Conservation (phyloP, 2,113 vertebrate genomes). For the Triplophysa siluroides region DNA sequence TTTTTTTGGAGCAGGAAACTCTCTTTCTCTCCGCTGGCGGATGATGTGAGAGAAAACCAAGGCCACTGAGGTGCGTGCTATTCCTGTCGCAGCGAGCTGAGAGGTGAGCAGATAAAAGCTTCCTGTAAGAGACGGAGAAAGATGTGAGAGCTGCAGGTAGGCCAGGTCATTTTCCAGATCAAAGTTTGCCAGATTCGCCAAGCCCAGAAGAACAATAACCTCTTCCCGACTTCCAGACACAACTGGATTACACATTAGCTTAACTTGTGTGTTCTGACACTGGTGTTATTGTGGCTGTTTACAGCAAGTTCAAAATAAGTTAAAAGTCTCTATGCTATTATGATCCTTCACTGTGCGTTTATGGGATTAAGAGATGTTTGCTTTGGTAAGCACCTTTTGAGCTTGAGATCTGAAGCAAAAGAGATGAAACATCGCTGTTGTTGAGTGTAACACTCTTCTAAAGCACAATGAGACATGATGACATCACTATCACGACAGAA, state of each 20-base stretch:
- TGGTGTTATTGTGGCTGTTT: not conserved
- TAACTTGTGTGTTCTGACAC: conserved; percentile 3
- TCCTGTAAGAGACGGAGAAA: conserved; percentile 17
- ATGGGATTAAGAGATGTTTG: too few species aligned
- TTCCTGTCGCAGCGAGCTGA: conserved; percentile 17
- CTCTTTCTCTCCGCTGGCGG: conserved; percentile 16
- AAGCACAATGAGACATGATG: not conserved
- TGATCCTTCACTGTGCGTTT: not conserved
- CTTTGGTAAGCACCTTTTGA: not conserved
- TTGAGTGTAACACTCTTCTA: not conserved
- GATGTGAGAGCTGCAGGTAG: not conserved
- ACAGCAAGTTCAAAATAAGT: not conserved
- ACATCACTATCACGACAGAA: not conserved
- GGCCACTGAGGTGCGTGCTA: conserved; percentile 28
- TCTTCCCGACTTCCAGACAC: conserved; percentile 7
- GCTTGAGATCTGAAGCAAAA: too few species aligned
- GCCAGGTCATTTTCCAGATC: conserved; percentile 3
- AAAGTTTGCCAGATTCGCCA: not conserved
- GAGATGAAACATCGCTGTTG: not conserved
- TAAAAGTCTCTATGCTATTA: too few species aligned
- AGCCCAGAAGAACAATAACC: not conserved
- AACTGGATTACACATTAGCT: conserved; percentile 13
- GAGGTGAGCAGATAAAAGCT: conserved; percentile 3
- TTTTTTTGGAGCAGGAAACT: conserved; percentile 31
- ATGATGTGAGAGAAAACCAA: conserved; percentile 26